These are phyloP conservation scores for Amphimedon queenslandica DNA, from an alignment of 37 sponge, comb jelly and placozoan species.

Conservation along the genomic window DNA sequence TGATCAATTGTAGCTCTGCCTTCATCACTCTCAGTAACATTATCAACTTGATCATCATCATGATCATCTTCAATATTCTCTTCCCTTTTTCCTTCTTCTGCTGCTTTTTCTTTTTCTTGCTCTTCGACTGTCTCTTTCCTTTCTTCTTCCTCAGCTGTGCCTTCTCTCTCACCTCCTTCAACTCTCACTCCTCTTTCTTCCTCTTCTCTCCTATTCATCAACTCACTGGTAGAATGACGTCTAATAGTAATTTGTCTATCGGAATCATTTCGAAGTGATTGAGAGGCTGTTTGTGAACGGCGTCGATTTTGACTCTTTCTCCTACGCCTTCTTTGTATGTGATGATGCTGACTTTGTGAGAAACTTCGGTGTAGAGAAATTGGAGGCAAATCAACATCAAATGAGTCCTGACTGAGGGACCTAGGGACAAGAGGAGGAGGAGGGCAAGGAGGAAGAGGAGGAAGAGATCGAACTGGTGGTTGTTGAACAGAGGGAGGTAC, in stretches of 20 bases:
- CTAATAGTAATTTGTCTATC: too few relatives aligned
- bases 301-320: too few relatives aligned
- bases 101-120: background rate
- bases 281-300: background rate
- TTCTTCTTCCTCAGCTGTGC: background rate
- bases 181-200: background rate
- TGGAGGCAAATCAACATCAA: too few relatives aligned
- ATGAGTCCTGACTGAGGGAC: too few relatives aligned
- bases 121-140: background rate
- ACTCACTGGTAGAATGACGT: too few relatives aligned
- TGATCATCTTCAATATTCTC: background rate
- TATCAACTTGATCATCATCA: too few relatives aligned
- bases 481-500: too few relatives aligned
- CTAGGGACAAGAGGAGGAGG: constrained; percentile 1
- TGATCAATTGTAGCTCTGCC: too few relatives aligned
- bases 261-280: background rate
- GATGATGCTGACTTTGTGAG: background rate
- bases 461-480: background rate
- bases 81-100: background rate
- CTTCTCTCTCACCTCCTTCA: background rate
- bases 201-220: background rate
- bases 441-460: background rate
- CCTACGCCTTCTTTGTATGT: background rate
- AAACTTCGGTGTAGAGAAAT: too few relatives aligned
- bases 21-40: too few relatives aligned